phyloP scores from a whole-genome alignment of 2,797 vertebrate species.

The Serranus cabrilla region DNA sequence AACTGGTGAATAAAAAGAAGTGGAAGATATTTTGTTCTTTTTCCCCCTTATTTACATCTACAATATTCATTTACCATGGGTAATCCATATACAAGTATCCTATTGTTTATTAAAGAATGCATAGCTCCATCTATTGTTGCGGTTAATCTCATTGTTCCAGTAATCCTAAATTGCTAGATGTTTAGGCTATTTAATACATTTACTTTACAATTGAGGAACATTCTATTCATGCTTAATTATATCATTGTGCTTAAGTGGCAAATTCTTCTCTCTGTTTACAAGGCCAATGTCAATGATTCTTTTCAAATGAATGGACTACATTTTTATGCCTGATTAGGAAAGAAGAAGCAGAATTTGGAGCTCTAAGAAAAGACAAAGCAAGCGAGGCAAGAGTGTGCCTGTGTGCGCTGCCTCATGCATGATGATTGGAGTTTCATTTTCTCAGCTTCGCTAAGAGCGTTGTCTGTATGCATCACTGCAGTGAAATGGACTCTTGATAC shows the following conservation, averaged over 20 bases:
- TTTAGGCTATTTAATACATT: constrained; percentile 70
- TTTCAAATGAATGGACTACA: constrained; percentile 58
- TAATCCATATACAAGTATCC: constrained; percentile 68
- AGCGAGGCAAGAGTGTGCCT: constrained; percentile 1
- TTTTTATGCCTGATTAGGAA: constrained; percentile 47
- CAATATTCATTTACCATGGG: constrained; percentile 42
- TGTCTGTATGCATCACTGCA: constrained; percentile 74
- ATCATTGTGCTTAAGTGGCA: constrained; percentile 62
- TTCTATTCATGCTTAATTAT: constrained; percentile 68
- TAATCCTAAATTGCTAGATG: constrained; percentile 75
- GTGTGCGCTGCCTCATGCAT: constrained; percentile 46
- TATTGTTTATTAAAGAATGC: constrained; percentile 67
- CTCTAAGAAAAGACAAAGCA: constrained; percentile 26
- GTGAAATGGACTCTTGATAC: constrained; percentile 71
- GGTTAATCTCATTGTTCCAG: constrained; percentile 75
- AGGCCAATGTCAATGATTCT: constrained; percentile 51
- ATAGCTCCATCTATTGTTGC: constrained; percentile 63
- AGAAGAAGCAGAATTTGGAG: constrained; percentile 29
- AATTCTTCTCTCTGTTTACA: constrained; percentile 61
- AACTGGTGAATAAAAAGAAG: constrained; percentile 36
- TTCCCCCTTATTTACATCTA: constrained; percentile 33
- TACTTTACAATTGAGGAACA: constrained; percentile 63
- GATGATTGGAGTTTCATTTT: constrained; percentile 71
- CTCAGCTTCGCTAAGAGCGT: constrained; percentile 61
- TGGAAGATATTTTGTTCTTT: constrained; percentile 6